Evolutionary conservation across 2,888 invertebrate genomes (phyloP).

Genomic region (Ametastegia equiseti): DNA sequence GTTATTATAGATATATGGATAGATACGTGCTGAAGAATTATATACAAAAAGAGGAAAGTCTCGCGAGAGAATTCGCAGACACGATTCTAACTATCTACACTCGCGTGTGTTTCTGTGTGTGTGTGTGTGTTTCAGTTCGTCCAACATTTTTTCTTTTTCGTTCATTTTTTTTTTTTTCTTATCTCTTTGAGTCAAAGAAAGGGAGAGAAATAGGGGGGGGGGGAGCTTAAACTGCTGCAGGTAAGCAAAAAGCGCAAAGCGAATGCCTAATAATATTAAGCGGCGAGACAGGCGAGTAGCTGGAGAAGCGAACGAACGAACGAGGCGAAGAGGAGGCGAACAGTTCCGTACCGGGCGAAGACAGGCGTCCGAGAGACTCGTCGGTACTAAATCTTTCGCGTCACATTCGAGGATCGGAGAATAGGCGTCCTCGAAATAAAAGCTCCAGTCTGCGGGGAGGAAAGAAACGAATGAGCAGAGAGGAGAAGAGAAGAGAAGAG

Average conservation of each 20-base stretch:
- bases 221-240: not conserved
- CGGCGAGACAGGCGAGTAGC: conserved; percentile 15
- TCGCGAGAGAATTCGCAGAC: no score
- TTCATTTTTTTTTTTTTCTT: no score
- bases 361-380: conserved; percentile 45
- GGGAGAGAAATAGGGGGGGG: not conserved
- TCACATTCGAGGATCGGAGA: conserved; percentile 32
- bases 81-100: no score
- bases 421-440: conserved; percentile 47
- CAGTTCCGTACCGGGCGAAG: conserved; percentile 44
- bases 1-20: not conserved
- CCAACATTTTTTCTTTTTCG: no score
- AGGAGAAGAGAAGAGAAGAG: not conserved
- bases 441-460: not conserved
- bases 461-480: no score
- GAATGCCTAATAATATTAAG: conserved; percentile 33
- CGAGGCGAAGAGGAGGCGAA: conserved; percentile 15
- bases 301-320: no score
- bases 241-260: conserved; percentile 9
- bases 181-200: not conserved
- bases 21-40: no score
- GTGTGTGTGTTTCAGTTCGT: no score
- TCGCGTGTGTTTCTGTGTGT: no score
- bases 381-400: conserved; percentile 46
- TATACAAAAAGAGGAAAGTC: no score